Evolutionary conservation across 2,113 vertebrate species (phyloP), one percentile per base, ranked within the genome.

Genomic region (Aepyceros melampus): DNA sequence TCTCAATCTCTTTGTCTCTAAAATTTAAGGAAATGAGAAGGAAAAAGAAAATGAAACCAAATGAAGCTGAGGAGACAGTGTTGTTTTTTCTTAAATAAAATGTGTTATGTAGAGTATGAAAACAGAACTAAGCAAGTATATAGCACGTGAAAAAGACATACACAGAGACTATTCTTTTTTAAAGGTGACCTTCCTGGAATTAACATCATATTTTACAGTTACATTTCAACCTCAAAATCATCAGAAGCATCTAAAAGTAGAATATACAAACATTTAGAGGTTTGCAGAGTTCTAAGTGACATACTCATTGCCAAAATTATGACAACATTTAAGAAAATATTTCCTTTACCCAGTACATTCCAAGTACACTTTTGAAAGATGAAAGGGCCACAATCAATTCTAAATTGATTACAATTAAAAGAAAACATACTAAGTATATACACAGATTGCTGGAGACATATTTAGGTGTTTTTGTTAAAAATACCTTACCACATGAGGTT

Each of bases 121-220:
- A 55, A 85, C 40, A 94, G 27, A 89, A 40, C 40, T 2, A 53
- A 82, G 4, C 8, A 89, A 87, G 58, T 49, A 19, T 9, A 36
- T 36, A 96, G 9, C 17, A 78, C 0, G 23, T 36, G 14, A 85
- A 91, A 88, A 89, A 91, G 19, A 55, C 11, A 33, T 55, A 74
- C 55, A 23, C 15, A 82, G 67, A 93, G 2, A 74, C 74, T 81
- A 81, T 45, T 71, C 25, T 94, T 83, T 60, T 71, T 94, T 92
- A 89, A 91, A 98, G 51, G 40, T 96, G 60, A 83, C 27, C 31
- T 79, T 87, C 29, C 16, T 85, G n/a, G 53, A 92, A 96, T 94
- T 36, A 92, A 45, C 7, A 89, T 56, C 45, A 82, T 27, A 85
- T 91, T 94, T 94, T 55, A 83, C 4, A 51, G 12, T 87, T 86